Evolutionary conservation across 2,797 vertebrate species (phyloP).

Genomic region (Lithobates sylvaticus): DNA sequence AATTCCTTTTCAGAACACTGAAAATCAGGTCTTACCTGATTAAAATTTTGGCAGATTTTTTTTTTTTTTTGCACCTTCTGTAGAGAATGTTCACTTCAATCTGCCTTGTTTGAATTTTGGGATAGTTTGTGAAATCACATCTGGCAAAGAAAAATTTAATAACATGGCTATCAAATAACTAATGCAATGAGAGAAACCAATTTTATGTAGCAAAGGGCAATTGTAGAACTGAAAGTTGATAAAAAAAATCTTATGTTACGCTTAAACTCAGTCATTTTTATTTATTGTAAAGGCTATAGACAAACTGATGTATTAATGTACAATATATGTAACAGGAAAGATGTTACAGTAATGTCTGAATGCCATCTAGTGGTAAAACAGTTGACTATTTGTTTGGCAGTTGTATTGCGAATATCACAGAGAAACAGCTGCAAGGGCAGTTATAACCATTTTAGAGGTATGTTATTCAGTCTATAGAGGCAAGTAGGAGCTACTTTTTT

Average conservation of each 20-base stretch:
- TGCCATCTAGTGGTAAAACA: conserved; percentile 47
- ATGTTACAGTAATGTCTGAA: conserved; percentile 6
- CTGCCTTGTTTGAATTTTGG: conserved; percentile 19
- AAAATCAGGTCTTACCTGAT: neutral
- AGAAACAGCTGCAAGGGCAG: no score
- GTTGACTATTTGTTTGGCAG: no score
- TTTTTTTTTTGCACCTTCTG: neutral
- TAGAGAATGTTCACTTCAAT: neutral
- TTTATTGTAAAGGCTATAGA: conserved; percentile 51
- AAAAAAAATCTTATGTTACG: conserved; percentile 49
- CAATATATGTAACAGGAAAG: conserved; percentile 8
- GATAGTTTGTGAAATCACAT: conserved; percentile 54
- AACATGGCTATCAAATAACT: conserved; percentile 58
- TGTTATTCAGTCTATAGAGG: no score
- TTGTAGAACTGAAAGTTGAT: conserved; percentile 46
- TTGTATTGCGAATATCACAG: no score
- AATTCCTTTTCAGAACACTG: no score
- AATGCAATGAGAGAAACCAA: conserved; percentile 60
- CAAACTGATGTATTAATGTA: conserved; percentile 8
- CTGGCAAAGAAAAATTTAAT: conserved; percentile 59
- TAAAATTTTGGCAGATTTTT: neutral
- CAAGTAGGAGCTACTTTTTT: no score
- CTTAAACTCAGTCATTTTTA: conserved; percentile 43
- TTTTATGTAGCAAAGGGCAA: conserved; percentile 55
- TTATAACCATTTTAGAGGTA: no score